Conservation (phyloP, 2,888 invertebrate species). For the Parasteatoda lunata region DNA sequence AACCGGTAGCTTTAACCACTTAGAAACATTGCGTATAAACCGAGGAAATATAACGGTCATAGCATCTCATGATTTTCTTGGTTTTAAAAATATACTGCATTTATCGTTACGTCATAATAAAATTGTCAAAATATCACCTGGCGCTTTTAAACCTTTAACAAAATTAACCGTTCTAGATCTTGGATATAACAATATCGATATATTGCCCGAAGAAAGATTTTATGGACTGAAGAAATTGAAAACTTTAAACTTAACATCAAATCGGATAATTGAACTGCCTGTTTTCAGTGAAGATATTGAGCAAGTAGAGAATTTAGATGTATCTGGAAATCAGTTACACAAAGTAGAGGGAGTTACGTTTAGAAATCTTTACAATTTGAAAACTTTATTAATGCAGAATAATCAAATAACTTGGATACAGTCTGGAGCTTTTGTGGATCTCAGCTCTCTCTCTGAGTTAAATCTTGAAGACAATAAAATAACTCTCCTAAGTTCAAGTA, state of each 20-base stretch:
- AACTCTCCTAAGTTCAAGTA: slow-evolving; percentile 77
- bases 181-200: slow-evolving; percentile 70
- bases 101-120: slow-evolving; percentile 70
- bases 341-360: slow-evolving; percentile 71
- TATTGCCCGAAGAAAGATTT: slow-evolving; percentile 71
- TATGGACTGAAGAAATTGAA: slow-evolving; percentile 79
- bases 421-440: slow-evolving; percentile 77
- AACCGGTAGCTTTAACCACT: slow-evolving; percentile 56
- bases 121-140: slow-evolving; percentile 71
- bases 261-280: slow-evolving; percentile 79
- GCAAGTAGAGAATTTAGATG: slow-evolving; percentile 83
- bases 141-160: slow-evolving; percentile 70
- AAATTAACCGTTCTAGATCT: slow-evolving; percentile 68
- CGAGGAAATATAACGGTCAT: slow-evolving; percentile 70
- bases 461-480: slow-evolving; percentile 82
- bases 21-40: slow-evolving; percentile 65
- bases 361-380: slow-evolving; percentile 70
- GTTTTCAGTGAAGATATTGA: slow-evolving; percentile 81
- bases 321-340: slow-evolving; percentile 83
- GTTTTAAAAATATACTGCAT: slow-evolving; percentile 65
- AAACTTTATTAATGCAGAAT: slow-evolving; percentile 72
- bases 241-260: slow-evolving; percentile 87
- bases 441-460: slow-evolving; percentile 80
- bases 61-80: slow-evolving; percentile 70
- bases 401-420: slow-evolving; percentile 73